A percentile compares a stretch with the other conserved stretches of the same genome.
Conservation (phyloP, 2,888 invertebrate genomes). For the Leucophenga montana region DNA sequence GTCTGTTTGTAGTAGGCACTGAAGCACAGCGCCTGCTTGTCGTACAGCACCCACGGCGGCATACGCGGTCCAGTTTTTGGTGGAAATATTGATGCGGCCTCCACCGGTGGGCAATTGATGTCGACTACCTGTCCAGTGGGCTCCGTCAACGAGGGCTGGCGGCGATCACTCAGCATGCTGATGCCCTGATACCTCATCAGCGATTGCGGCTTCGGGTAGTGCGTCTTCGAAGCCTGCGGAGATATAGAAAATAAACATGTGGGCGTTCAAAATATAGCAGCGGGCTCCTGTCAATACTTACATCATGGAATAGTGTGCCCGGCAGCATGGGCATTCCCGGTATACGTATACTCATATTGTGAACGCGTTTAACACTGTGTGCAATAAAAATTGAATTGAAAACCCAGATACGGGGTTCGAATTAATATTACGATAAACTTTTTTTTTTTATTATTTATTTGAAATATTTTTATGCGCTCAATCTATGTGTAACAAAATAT, state of each 20-base stretch:
- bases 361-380: no score
- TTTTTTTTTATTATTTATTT: neutral
- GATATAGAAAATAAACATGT: no score
- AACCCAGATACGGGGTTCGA: no score
- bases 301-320: constrained; percentile 81
- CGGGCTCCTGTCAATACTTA: constrained; percentile 71
- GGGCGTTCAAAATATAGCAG: no score
- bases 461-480: neutral
- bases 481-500: neutral
- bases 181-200: constrained; percentile 78
- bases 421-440: no score
- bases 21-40: constrained; percentile 82
- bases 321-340: constrained; percentile 83
- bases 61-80: constrained; percentile 83
- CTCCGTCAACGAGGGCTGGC: constrained; percentile 76
- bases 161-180: constrained; percentile 78
- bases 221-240: constrained; percentile 46
- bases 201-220: constrained; percentile 76
- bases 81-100: constrained; percentile 79
- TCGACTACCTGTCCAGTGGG: constrained; percentile 71
- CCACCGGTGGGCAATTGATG: constrained; percentile 69
- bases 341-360: constrained; percentile 72
- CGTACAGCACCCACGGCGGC: constrained; percentile 90
- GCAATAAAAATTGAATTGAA: no score
- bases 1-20: constrained; percentile 74